Evolutionary conservation across 2,113 vertebrate species (phyloP), one percentile per base, ranked within the genome.

Genomic region (Hyperopisus bebe): DNA sequence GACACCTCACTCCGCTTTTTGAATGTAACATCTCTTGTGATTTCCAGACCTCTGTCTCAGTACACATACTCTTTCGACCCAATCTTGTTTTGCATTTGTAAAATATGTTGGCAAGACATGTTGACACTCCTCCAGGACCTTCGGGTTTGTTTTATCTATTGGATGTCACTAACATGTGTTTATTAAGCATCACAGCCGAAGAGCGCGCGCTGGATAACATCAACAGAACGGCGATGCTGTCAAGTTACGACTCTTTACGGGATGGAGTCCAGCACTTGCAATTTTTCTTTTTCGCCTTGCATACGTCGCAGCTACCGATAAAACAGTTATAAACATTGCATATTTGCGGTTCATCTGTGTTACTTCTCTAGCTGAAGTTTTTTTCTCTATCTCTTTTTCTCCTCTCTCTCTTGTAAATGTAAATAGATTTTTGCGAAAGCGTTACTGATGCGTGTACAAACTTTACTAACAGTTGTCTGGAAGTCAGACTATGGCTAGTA

Each of bases 381-480:
- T 42, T 77, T 15, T 77, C 31, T 77, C 70, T 5, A 2, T 77
- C 70, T 3, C 0, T 74, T 2, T 77, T 15, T 74, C 62, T 66
- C 62, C 5, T 31, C 31, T 74, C 66, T 74, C 70, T 11, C 0
- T 80, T 8, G 35, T 80, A 80, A 77, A 77, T 17, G 35, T 42
- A 77, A 80, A 80, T 80, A 13, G 15, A 19, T 80, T 80, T 80
- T 50, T 80, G 31, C 58, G n/a, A 82, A 50, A 27, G n/a, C 24
- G 24, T 39, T 50, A 51, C 83, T 55, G 88, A 44, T 86, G 35
- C 19, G 48, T 66, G 90, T 24, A 88, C 55, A 46, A 66, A 84
- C 87, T 88, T 91, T 53, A 92, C 90, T 91, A 93, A 92, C 89
- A 92, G 83, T 58, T 39, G 84, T 87, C 90, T 91, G 91, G 77